Base-by-base conservation (phyloP, 2,797 vertebrate genomes). In the Aythya fuligula region DNA sequence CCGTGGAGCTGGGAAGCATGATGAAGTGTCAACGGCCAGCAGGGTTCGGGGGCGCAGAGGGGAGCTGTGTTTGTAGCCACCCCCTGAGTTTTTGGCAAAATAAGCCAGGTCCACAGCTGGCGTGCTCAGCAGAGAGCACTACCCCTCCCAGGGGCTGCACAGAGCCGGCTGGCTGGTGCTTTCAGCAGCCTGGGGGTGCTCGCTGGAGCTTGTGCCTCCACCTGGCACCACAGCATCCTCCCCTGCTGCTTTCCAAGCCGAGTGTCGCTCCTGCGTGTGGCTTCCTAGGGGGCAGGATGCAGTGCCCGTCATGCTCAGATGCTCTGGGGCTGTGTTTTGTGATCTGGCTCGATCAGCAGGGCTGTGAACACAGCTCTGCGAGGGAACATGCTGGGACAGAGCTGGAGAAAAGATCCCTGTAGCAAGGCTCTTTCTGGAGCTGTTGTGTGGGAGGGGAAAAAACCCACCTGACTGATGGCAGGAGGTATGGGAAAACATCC, bases 81-180 rank as follows among this genome's bases (percentile, higher is more conserved):
- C 32, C 24, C 51, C 3, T 0, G 30, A n/a, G 65, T 30, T 65
- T 65, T 8, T 19, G 18, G 24, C 49, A 27, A 41, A 70, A 21
- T 14, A 32, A 69, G 9, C 43, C 21, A 38, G 28, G n/a, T 13
- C 43, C 4, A 0, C 9, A 11, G 58, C 13, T 30, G 43, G 41
- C 0, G 1, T 16, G n/a, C 41, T 45, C 11, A 7, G 47, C 0
- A 0, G 22, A 36, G 57, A 49, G 36, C 18, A 1, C 9, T 0
- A 4, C 36, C 32, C 27, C 27, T 70, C 49, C 30, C 30, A 4
- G 53, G 30, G 24, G 54, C 47, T 39, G 54, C 0, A 4, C 6
- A 7, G 36, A 8, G 36, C 53, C 13, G 38, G 18, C 61, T 34
- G 2, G 15, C 17, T 13, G 64, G 47, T 20, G 51, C 66, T 51